A percentile compares a stretch with the other conserved stretches of the same genome.
Evolutionary conservation across 1,140 invertebrate genomes (phyloP).

Genomic region (Maniola jurtina): DNA sequence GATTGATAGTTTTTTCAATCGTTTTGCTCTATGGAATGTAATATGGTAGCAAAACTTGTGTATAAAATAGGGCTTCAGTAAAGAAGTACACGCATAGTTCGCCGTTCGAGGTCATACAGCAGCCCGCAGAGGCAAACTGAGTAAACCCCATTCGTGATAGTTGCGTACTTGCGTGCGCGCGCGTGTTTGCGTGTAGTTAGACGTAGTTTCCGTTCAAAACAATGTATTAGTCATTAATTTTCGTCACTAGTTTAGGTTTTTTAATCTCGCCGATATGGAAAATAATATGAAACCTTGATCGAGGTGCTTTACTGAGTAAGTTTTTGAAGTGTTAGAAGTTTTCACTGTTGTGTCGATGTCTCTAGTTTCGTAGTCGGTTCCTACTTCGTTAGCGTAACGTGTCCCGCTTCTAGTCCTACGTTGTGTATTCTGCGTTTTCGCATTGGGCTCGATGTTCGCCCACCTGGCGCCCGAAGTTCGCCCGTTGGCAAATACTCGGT

Average conservation of each 20-base stretch:
- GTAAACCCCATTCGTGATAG: conserved; percentile 58
- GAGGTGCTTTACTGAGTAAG: conserved; percentile 28
- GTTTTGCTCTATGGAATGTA: no score
- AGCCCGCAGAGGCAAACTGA: conserved; percentile 26
- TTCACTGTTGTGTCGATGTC: conserved; percentile 23
- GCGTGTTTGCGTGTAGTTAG: conserved; percentile 22
- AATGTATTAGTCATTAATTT: conserved; percentile 9
- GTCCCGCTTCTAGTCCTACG: conserved; percentile 51
- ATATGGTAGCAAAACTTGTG: no score
- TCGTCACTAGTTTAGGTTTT: conserved; percentile 26
- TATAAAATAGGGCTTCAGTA: no score
- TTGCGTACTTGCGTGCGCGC: conserved; percentile 37
- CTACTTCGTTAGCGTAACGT: conserved; percentile 22
- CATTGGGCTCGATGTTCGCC: not conserved
- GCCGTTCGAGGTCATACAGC: not conserved
- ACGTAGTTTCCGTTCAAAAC: conserved; percentile 12
- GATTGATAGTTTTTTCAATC: no score
- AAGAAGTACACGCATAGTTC: no score
- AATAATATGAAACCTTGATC: conserved; percentile 14
- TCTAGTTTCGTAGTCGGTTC: conserved; percentile 33
- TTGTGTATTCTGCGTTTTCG: conserved; percentile 37
- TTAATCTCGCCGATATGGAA: conserved; percentile 24
- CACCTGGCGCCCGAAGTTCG: not conserved
- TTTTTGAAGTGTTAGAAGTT: conserved; percentile 12
- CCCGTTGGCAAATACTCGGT: not conserved